These are phyloP conservation scores for Amphiduros pacificus DNA, from an alignment of 2,888 invertebrate species.

Conservation along the genomic window DNA sequence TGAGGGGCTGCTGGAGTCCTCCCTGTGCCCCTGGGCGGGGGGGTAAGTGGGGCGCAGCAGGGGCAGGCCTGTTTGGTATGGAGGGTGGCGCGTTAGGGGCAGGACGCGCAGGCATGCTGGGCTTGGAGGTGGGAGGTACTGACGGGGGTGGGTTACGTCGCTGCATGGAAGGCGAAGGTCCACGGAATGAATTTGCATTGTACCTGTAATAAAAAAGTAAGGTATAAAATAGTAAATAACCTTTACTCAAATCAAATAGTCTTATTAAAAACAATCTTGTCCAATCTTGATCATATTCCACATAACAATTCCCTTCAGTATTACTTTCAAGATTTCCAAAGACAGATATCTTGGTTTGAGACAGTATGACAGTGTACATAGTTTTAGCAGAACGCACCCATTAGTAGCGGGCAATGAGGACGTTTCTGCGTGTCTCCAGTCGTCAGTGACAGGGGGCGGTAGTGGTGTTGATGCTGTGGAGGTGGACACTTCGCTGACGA, in stretches of 20 bases:
- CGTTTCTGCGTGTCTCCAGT: slow-evolving; percentile 84
- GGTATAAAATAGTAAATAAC: not conserved
- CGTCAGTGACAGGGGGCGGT: slow-evolving; percentile 96
- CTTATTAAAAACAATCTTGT: no score
- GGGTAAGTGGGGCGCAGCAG: not conserved
- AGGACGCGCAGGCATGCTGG: slow-evolving; percentile 38
- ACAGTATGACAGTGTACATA: no score
- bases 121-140: not conserved
- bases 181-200: no score
- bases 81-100: no score
- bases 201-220: not conserved
- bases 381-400: no score
- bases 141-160: not conserved
- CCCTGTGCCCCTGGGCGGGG: slow-evolving; percentile 11
- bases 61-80: slow-evolving; percentile 27
- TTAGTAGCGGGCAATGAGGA: slow-evolving; percentile 2
- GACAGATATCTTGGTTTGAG: no score
- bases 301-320: no score
- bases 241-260: no score
- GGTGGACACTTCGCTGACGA: slow-evolving; percentile 98
- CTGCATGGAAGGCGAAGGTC: not conserved
- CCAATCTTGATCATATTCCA: no score
- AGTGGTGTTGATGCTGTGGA: slow-evolving; percentile 93
- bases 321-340: no score
- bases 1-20: no score